These are phyloP conservation scores for Steinernema khuongi DNA, from an alignment of 1,140 invertebrate species.

Conservation along the genomic window DNA sequence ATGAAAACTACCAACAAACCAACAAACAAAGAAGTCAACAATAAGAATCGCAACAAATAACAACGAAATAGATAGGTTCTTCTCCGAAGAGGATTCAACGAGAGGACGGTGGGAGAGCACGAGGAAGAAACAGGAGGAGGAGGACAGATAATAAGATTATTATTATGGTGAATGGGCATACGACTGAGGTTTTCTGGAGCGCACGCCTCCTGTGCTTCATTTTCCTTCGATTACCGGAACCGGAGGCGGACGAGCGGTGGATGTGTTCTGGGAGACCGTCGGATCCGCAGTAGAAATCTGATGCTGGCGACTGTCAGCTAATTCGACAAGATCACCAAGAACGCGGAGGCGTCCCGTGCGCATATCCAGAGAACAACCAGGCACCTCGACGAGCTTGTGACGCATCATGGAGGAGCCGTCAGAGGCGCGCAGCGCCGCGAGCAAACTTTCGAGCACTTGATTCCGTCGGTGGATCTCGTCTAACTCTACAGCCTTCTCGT, in stretches of 20 bases:
- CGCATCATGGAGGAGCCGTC: neutral
- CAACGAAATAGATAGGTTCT: slow-evolving; percentile 15
- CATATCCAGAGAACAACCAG: neutral
- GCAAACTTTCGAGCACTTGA: neutral
- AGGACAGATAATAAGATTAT: neutral
- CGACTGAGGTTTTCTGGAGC: neutral
- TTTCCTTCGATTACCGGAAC: slow-evolving; percentile 11
- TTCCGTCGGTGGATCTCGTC: neutral
- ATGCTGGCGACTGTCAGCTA: neutral
- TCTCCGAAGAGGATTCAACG: no score
- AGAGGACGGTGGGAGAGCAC: no score
- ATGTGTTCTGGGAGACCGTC: neutral
- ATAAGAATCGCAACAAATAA: slow-evolving; percentile 17
- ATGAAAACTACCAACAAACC: slow-evolving; percentile 13
- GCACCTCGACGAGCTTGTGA: slow-evolving; percentile 7
- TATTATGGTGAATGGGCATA: slow-evolving; percentile 16
- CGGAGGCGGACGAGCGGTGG: neutral
- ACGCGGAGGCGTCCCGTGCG: neutral
- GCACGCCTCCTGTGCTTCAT: neutral
- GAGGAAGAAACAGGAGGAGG: neutral
- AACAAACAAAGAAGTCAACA: slow-evolving; percentile 14
- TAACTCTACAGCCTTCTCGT: neutral
- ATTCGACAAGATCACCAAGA: neutral
- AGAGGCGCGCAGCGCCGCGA: slow-evolving; percentile 7
- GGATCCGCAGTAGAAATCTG: neutral